phyloP scores from a whole-genome alignment of 2,113 vertebrate species.

The Notothenia coriiceps region DNA sequence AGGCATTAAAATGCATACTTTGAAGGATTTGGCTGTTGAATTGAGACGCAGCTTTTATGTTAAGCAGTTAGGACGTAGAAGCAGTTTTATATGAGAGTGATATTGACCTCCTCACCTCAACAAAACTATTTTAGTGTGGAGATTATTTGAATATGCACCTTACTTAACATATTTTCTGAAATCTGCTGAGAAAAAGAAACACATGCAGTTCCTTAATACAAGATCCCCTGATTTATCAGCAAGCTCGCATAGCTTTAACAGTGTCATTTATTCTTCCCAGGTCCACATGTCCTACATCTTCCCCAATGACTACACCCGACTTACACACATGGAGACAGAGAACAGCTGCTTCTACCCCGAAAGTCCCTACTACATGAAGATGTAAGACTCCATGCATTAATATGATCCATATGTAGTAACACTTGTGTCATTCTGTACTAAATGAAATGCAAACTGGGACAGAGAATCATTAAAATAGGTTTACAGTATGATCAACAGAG shows the following conservation, averaged over 20 bases:
- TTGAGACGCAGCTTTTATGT: not conserved
- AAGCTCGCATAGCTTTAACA: slow-evolving; percentile 8
- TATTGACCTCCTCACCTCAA: not conserved
- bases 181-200: not conserved
- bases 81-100: not conserved
- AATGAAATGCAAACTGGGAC: no score
- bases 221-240: not conserved
- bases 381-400: slow-evolving; percentile 73
- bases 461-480: not conserved
- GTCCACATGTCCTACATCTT: slow-evolving; percentile 92
- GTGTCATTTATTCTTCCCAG: slow-evolving; percentile 72
- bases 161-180: not conserved
- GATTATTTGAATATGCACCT: not conserved
- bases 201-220: not conserved
- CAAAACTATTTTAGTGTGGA: not conserved
- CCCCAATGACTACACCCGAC: slow-evolving; percentile 94
- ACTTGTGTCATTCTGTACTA: not conserved
- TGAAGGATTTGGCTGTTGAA: no score
- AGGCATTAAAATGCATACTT: no score
- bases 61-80: not conserved
- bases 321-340: slow-evolving; percentile 94
- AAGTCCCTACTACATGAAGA: slow-evolving; percentile 82
- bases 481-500: not conserved
- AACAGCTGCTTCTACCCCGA: slow-evolving; percentile 93
- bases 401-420: not conserved